Base-by-base conservation (phyloP, 1,140 invertebrate genomes). In the Solenopsis fugax region DNA sequence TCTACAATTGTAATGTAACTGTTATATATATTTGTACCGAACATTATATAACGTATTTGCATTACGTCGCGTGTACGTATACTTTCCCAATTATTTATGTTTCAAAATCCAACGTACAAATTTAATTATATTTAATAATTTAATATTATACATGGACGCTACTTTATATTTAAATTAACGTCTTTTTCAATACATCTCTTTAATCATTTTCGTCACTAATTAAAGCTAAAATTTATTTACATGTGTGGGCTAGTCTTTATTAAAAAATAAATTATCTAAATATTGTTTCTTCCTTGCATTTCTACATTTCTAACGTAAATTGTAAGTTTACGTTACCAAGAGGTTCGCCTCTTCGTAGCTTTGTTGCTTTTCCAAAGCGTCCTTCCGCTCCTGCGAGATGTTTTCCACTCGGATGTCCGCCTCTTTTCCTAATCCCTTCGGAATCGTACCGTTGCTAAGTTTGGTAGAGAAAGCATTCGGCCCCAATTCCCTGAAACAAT, bases 391-490 rank as follows among this genome's bases (percentile, higher is more conserved):
- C 78, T 90, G 92, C 21, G 82, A 76, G 13, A 62, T 65, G 85
- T 92, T 86, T 69, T 75, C 77, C 69, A 89, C 89, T 52, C 84
- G 84, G 48, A 29, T 67, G 50, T 93, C 92, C 37, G 82, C 72
- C 34, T 94, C 93, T 85, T 93, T 94, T 37, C 75, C 87, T 71
- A 93, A 86, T 67, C 90, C 92, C 84, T 95, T 95, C 24, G 93
- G 92, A 62, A 95, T 92, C 37, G 93, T 95, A 60, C 95, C 95
- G 93, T 95, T 95, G 91, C 94, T 95, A 67, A 95, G 91, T 78
- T 94, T 95, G 24, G 91, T 62, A 56, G 80, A 75, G 67, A 94
- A 93, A 54, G 85, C 80, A 64, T 89, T 94, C 34, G 93, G 71
- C 60, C 52, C 67, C 54, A 71, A 75, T 45, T 94, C 93, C 91